Percentiles rank a stretch among this genome's conserved stretches.
phyloP scores from a whole-genome alignment of 2,888 invertebrate genomes.

The Tubulanus polymorphus region DNA sequence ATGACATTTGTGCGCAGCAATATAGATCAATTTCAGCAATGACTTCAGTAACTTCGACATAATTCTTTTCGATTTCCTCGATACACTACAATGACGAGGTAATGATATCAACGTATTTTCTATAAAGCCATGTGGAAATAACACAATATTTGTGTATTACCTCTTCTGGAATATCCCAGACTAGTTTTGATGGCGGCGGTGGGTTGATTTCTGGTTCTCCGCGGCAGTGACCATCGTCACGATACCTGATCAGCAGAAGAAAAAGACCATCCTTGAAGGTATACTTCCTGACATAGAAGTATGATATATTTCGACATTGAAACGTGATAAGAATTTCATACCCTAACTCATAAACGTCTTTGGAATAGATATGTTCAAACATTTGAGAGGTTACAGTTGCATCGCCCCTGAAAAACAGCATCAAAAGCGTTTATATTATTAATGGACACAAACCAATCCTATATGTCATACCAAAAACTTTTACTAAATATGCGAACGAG shows the following conservation, averaged over 20 bases:
- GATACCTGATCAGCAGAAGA: conserved; percentile 52
- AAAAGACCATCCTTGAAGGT: no score
- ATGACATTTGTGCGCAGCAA: conserved; percentile 73
- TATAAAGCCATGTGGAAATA: not conserved
- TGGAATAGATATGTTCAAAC: no score
- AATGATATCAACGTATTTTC: not conserved
- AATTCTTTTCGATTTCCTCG: conserved; percentile 70
- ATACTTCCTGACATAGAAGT: no score
- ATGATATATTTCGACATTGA: no score
- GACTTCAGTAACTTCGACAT: conserved; percentile 67
- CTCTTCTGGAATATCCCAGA: conserved; percentile 70
- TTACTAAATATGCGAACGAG: no score
- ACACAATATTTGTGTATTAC: conserved; percentile 26
- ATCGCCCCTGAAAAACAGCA: no score
- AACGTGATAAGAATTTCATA: no score
- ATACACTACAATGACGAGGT: conserved; percentile 54
- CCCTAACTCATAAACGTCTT: no score
- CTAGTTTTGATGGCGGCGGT: conserved; percentile 77
- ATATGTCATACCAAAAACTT: no score
- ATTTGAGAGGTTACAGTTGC: no score
- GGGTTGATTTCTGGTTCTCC: conserved; percentile 75
- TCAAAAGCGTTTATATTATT: no score
- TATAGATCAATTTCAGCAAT: conserved; percentile 86
- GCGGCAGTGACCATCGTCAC: conserved; percentile 44
- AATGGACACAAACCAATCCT: no score